Evolutionary conservation across 2,888 invertebrate genomes (phyloP), one percentile per base, ranked within the genome.

Genomic region (Dioctria linearis): DNA sequence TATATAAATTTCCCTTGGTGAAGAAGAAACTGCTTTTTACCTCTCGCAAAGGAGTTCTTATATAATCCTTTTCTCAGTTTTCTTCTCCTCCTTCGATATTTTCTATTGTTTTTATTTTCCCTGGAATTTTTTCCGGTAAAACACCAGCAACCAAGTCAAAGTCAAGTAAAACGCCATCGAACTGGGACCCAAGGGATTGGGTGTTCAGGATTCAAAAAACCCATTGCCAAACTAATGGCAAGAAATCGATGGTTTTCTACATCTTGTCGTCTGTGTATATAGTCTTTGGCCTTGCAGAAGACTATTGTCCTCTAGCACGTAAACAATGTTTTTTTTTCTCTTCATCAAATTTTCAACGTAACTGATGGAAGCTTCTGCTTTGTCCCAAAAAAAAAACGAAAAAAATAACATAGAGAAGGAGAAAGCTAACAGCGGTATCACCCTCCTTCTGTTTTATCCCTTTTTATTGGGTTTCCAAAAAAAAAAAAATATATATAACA

Each of bases 291-390:
- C 75, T 71, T 75, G 57, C 8, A 43, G 43, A 57, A 25, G 61
- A 59, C 75, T 75, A 61, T 75, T 75, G 75, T 75, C 75, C 75
- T 57, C 49, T 39, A 49, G 46, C 75, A 75, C 75, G 75, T 75
- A 75, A 75, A 75, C 75, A 75, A 39, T 75, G 51, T 73, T 25
- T 69, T 8, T 67, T 46, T 54, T 71, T 54, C 40, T 13, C 39
- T 61, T 57, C n/a, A 59, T 75, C 57, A 57, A 59, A 59, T 75
- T 59, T 75, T 75, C 71, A 25, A 71, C 51, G 54, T 37, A 40
- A 9, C 46, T 51, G 49, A 39, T 42, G 54, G 54, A 43, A 61
- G 46, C 61, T 75, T 9, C 25, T 75, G 57, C 49, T 25, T 75
- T 75, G 42, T 13, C 57, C 25, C 13, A 40, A n/a, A 54, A 46